Evolutionary conservation across 2,888 invertebrate species (phyloP), one percentile per base, ranked within the genome.

Genomic region (Polylopha cassiicola): DNA sequence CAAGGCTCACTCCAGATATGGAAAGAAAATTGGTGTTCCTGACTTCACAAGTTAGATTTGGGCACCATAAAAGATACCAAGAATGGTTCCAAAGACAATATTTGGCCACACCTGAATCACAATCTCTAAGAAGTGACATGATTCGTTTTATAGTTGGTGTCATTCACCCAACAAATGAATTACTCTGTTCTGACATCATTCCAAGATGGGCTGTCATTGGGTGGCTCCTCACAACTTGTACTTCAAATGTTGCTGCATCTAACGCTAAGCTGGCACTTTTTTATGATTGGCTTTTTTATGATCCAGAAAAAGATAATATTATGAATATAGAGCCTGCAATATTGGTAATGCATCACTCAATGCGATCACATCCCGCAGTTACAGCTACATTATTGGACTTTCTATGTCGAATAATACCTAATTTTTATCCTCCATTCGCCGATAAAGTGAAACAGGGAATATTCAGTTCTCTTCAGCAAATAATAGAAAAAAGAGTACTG

Each of bases 281-380:
- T 75, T 96, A 95, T 73, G 97, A 97, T 73, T 97, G 97, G 97
- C 79, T 97, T 24, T 94, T 95, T 64, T 97, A 93, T 77, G 95
- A 97, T 58, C 90, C 94, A 10, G 94, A 94, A 53, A 93, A 92
- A 67, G 96, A 97, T 74, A 96, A 95, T 70, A 97, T 97, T 48
- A 97, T 97, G 97, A 96, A 97, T 74, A 96, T 97, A 55, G 96
- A 97, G 80, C 96, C 97, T 11, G 96, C 95, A 6, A 95, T 97
- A 58, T 88, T 97, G 51, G 95, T 97, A 13, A 97, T 97, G 95
- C 93, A 94, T 73, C 94, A 96, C 82, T 96, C 95, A 27, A 93
- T 97, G 91, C 88, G 94, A 63, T 94, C 95, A 43, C 96, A 97
- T 81, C 95, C 95, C 28, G 93, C 92, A 9, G 95, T 96, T 49